phyloP scores from a whole-genome alignment of 35 echinoderm and acorn worm genomes.

The Nesometra sesokonis region DNA sequence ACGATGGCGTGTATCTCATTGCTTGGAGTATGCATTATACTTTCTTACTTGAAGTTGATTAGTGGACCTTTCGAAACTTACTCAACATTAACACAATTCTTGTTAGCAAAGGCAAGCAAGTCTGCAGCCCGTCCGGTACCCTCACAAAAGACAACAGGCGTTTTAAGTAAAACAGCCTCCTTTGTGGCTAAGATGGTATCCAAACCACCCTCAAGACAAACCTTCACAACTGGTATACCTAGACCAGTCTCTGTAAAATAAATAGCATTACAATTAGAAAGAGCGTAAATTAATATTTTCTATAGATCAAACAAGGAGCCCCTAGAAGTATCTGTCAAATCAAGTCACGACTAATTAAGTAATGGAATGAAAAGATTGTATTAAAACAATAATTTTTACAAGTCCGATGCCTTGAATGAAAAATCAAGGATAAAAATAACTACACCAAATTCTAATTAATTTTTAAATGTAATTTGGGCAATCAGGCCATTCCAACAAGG shows the following conservation, averaged over 20 bases:
- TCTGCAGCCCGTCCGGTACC: conserved; percentile 73
- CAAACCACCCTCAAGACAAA: conserved; percentile 56
- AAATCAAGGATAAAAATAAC: background rate
- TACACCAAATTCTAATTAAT: background rate
- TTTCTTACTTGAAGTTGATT: too few species aligned
- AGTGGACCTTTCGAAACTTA: too few species aligned
- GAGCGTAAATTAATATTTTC: background rate
- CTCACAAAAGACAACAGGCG: conserved; percentile 67
- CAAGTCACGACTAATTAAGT: too few species aligned
- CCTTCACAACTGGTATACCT: conserved; percentile 56
- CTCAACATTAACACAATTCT: conserved; percentile 33
- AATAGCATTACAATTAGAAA: background rate
- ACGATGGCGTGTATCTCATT: too few species aligned
- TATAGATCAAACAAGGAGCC: too few species aligned
- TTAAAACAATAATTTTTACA: too few species aligned
- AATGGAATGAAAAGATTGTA: too few species aligned
- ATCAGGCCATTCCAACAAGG: too few species aligned
- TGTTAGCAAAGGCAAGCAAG: conserved; percentile 63
- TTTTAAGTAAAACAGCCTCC: conserved; percentile 26
- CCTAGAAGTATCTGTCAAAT: too few species aligned
- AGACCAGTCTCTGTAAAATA: conserved; percentile 41
- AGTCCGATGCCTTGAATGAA: too few species aligned
- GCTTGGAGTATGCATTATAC: too few species aligned
- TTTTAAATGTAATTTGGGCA: too few species aligned
- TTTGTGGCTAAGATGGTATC: conserved; percentile 33